phyloP scores from a whole-genome alignment of 64 coral and sea anemone species.

The Stylophora pistillata region DNA sequence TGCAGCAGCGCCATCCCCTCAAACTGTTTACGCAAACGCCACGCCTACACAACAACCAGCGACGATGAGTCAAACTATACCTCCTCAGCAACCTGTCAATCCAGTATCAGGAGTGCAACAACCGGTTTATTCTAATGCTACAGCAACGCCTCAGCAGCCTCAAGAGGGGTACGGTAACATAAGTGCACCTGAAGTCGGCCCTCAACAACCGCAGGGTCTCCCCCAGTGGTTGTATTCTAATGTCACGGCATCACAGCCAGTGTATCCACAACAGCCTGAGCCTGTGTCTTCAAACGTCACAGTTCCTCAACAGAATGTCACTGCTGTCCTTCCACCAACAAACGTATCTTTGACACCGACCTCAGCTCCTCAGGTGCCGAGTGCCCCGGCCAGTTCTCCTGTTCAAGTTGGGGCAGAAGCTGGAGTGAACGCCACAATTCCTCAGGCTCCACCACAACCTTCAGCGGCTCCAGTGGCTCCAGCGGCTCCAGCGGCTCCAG shows the following conservation, averaged over 20 bases:
- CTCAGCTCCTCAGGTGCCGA: constrained; percentile 5
- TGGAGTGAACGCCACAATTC: constrained; percentile 1
- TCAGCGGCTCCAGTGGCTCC: background rate
- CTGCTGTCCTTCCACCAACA: background rate
- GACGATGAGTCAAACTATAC: background rate
- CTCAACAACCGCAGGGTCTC: background rate
- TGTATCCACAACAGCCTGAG: background rate
- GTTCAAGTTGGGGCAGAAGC: constrained; percentile 19
- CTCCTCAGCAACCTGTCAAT: background rate
- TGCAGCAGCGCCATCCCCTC: background rate
- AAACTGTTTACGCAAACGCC: constrained; percentile 6
- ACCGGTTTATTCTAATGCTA: constrained; percentile 2
- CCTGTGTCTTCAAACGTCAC: background rate
- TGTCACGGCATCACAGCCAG: background rate
- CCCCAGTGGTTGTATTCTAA: constrained; percentile 1
- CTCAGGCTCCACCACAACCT: constrained; percentile 1
- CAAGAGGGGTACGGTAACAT: background rate
- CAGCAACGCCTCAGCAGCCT: constrained; percentile 3
- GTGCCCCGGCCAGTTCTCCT: background rate
- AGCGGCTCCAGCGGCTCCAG: background rate
- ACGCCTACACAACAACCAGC: constrained; percentile 9
- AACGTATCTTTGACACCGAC: background rate
- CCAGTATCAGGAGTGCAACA: background rate
- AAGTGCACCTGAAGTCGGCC: background rate
- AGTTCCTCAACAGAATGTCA: background rate